phyloP scores from a whole-genome alignment of 64 coral and sea anemone genomes.

The Orbicella faveolata region DNA sequence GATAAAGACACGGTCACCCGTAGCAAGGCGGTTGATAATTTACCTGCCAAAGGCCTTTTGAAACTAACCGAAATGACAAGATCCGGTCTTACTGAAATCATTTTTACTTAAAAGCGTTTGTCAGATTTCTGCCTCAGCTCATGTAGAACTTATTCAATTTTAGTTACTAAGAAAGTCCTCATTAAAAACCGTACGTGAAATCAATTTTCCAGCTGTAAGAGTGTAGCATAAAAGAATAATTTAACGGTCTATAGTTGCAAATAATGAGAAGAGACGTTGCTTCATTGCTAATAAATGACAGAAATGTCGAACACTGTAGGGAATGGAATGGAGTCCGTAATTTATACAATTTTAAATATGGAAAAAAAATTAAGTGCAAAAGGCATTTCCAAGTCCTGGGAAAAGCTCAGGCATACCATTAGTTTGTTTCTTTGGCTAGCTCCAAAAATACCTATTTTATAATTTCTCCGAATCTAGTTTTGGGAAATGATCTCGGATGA shows the following conservation, averaged over 20 bases:
- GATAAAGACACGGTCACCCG: not conserved
- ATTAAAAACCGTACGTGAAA: no score
- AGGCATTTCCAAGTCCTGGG: not conserved
- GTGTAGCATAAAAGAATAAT: no score
- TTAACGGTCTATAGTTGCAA: not conserved
- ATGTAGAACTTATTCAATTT: no score
- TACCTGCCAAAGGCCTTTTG: not conserved
- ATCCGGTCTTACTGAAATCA: no score
- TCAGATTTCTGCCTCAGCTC: no score
- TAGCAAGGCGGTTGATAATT: not conserved
- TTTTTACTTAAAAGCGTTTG: no score
- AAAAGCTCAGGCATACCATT: not conserved
- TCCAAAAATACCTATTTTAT: not conserved
- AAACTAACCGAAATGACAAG: no score
- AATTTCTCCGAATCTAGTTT: conserved; percentile 51
- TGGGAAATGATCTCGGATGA: conserved; percentile 90
- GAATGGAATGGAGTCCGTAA: no score
- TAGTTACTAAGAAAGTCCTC: no score
- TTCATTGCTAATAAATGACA: not conserved
- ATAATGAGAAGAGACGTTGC: not conserved
- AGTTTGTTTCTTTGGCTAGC: not conserved
- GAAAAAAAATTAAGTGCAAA: not conserved
- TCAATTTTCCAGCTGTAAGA: no score
- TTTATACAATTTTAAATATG: no score
- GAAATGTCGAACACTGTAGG: not conserved